These are phyloP conservation scores for Ectemnius continuus DNA, from an alignment of 2,888 invertebrate species.

Conservation along the genomic window DNA sequence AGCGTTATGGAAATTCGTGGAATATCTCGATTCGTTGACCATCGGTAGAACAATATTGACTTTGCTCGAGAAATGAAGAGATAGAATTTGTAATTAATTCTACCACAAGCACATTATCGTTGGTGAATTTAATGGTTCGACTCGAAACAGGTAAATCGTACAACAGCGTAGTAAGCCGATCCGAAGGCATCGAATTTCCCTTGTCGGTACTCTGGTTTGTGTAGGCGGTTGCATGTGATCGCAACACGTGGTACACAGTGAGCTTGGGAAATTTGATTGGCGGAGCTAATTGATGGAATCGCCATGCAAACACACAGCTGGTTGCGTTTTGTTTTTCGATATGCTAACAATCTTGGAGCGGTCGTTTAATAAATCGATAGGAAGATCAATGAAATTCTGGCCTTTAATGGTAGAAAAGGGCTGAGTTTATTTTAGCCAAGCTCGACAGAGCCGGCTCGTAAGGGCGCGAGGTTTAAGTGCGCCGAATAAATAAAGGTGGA, in stretches of 20 bases:
- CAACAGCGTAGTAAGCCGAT: background rate
- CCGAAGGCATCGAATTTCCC: constrained; percentile 2
- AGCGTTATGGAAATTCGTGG: background rate
- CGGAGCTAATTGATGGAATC: background rate
- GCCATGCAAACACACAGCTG: background rate
- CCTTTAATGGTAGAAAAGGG: background rate
- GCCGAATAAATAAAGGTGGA: background rate
- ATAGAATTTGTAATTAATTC: too few species aligned
- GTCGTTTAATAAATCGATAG: too few species aligned
- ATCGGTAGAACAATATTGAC: too few species aligned
- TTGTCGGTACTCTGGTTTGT: too few species aligned
- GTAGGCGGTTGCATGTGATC: too few species aligned
- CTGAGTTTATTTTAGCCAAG: background rate
- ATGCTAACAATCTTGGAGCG: too few species aligned
- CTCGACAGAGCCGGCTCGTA: background rate
- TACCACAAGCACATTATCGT: background rate
- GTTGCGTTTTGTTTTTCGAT: too few species aligned
- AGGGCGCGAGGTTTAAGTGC: background rate
- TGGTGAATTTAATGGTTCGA: background rate
- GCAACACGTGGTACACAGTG: too few species aligned
- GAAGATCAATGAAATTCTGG: too few species aligned
- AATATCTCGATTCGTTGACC: background rate
- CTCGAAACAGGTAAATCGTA: constrained; percentile 1
- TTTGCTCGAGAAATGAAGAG: too few species aligned
- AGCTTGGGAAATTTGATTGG: too few species aligned